Conservation (phyloP, 1,140 invertebrate species). For the Temnothorax nylanderi region DNA sequence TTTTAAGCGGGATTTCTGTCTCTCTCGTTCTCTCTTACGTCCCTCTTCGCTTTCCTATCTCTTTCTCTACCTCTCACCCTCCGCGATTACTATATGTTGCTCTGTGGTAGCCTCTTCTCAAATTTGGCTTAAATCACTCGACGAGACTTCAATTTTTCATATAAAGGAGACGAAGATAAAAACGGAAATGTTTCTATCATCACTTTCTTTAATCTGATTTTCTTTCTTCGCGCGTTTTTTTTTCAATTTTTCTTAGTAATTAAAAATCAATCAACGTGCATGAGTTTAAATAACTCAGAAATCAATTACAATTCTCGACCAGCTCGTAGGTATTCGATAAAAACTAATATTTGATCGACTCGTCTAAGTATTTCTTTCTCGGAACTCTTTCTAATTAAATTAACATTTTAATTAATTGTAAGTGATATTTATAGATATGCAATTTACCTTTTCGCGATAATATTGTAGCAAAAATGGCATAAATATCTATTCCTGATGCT, state of each 20-base stretch:
- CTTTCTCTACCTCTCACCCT: slow-evolving; percentile 20
- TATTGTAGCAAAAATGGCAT: neutral
- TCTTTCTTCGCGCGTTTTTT: neutral
- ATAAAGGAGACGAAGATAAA: neutral
- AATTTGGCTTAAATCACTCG: slow-evolving; percentile 6
- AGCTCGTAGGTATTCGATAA: neutral
- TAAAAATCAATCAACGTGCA: neutral
- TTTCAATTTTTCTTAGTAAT: neutral
- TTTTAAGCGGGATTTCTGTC: slow-evolving; percentile 80
- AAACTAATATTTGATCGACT: neutral
- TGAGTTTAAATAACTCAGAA: neutral
- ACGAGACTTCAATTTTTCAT: neutral
- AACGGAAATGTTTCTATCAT: neutral
- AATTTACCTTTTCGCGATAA: neutral
- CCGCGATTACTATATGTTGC: neutral
- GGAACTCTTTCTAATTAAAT: neutral
- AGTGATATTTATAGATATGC: neutral
- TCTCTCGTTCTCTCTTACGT: slow-evolving; percentile 61
- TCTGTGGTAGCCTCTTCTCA: neutral
- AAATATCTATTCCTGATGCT: neutral
- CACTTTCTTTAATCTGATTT: neutral
- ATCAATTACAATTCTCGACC: neutral
- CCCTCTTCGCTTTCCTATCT: neutral
- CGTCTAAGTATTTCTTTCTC: neutral
- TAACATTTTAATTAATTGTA: neutral